Evolutionary conservation across 2,797 vertebrate species (phyloP).

Genomic region (Notolepis coatsorum): DNA sequence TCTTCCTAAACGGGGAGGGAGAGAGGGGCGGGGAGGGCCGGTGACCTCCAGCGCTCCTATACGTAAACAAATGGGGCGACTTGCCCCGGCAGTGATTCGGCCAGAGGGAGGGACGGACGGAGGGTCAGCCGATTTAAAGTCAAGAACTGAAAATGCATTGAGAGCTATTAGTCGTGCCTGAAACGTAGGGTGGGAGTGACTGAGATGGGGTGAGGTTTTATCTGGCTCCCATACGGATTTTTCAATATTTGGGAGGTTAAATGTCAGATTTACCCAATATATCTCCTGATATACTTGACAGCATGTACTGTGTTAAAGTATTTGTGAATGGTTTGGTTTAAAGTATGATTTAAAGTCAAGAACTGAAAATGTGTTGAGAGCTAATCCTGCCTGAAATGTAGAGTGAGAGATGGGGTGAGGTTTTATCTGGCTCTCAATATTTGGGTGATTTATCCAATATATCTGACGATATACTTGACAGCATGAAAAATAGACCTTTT

Average conservation of each 20-base stretch:
- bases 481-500: no score
- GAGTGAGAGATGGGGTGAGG: no score
- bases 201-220: no score
- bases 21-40: constrained; percentile 44
- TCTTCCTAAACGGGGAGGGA: constrained; percentile 65
- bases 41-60: constrained; percentile 52
- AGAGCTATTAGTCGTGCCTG: neutral
- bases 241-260: no score
- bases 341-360: constrained; percentile 9
- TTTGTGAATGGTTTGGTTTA: no score
- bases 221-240: no score
- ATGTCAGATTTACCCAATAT: no score
- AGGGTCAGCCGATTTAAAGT: constrained; percentile 19
- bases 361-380: neutral
- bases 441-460: no score
- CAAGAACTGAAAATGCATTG: neutral
- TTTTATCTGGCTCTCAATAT: no score
- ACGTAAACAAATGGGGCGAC: constrained; percentile 67
- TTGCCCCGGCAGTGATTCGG: constrained; percentile 17
- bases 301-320: no score
- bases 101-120: constrained; percentile 1
- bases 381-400: neutral
- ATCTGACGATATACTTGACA: no score
- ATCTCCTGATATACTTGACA: no score
- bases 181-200: neutral